These are phyloP conservation scores for Chionis minor DNA, from an alignment of 2,113 vertebrate species.

Conservation along the genomic window DNA sequence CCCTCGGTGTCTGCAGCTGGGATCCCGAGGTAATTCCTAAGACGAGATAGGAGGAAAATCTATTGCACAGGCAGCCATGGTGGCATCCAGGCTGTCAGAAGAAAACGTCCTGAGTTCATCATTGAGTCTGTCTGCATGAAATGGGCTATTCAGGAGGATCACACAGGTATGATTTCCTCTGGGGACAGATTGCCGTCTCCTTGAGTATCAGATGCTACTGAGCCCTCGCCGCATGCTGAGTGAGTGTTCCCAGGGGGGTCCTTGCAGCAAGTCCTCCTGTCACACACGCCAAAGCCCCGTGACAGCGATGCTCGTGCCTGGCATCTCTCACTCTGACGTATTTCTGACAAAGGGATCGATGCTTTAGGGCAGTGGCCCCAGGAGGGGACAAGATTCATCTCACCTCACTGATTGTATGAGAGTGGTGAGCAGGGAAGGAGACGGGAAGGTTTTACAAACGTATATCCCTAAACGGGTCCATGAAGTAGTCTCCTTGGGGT, in stretches of 20 bases:
- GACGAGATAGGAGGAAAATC: not conserved
- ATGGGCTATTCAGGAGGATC: not conserved
- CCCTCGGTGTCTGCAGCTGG: not conserved
- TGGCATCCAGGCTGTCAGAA: not conserved
- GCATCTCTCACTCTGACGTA: not conserved
- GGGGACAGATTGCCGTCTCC: not conserved
- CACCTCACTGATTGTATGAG: not conserved
- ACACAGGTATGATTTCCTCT: not conserved
- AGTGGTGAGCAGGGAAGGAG: not conserved
- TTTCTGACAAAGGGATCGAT: not conserved
- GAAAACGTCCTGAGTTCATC: not conserved
- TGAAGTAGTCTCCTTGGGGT: not conserved
- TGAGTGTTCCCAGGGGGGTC: not conserved
- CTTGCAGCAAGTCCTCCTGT: not conserved
- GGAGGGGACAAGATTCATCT: not conserved
- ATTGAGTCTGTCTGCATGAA: not conserved
- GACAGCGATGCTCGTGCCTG: accelerated
- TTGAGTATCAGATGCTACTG: not conserved
- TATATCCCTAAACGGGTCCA: not conserved
- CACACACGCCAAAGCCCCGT: not conserved
- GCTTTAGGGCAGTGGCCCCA: accelerated
- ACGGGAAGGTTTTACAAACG: not conserved
- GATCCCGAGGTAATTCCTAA: not conserved
- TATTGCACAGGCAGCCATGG: not conserved
- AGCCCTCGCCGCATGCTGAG: accelerated